Conservation (phyloP, 2,113 vertebrate species). For the Aptenodytes forsteri region DNA sequence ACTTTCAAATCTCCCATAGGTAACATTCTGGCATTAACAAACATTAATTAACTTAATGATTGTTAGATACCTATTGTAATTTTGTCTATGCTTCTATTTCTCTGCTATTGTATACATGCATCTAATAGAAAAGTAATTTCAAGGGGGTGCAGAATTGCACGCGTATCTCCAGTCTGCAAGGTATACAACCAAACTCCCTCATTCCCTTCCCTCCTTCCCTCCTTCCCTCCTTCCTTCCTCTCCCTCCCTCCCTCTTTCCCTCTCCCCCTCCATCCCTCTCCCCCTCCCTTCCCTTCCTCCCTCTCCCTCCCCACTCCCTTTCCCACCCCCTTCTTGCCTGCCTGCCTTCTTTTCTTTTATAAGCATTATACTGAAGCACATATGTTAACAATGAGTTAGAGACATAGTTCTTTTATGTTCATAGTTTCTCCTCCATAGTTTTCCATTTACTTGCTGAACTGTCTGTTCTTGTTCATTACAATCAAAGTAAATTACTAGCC, state of each 20-base stretch:
- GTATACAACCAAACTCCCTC: fast-evolving
- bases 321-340: background rate
- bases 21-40: background rate
- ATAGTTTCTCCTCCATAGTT: background rate
- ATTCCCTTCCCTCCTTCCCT: too few relatives aligned
- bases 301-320: background rate
- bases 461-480: background rate
- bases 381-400: background rate
- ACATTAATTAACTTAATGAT: background rate
- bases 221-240: too few relatives aligned
- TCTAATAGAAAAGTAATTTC: background rate
- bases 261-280: background rate
- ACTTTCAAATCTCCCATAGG: background rate
- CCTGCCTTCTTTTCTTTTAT: background rate
- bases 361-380: background rate
- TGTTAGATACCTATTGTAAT: background rate
- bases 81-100: background rate
- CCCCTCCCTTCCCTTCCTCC: background rate
- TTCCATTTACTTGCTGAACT: background rate
- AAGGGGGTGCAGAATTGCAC: background rate
- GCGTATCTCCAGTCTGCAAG: background rate
- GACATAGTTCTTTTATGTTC: background rate
- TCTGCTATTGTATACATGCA: background rate
- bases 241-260: background rate
- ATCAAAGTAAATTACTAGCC: background rate